phyloP scores from a whole-genome alignment of 1,140 invertebrate genomes.

The Halyomorpha halys region DNA sequence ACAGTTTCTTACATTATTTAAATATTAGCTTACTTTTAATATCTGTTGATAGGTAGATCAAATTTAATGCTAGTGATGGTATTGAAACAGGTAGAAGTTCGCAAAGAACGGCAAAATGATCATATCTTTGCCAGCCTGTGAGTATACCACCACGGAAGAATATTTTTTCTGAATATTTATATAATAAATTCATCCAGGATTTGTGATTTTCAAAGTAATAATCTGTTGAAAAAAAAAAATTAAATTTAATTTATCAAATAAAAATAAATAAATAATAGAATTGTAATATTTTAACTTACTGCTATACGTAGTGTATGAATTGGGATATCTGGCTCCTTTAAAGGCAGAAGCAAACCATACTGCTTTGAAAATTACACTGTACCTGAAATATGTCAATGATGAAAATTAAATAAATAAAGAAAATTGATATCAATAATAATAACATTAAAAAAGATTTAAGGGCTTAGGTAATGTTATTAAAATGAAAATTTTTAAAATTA shows the following conservation, averaged over 20 bases:
- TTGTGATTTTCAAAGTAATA: constrained; percentile 29
- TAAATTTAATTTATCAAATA: no score
- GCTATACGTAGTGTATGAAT: constrained; percentile 40
- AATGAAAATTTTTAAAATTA: no score
- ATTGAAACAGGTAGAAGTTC: constrained; percentile 53
- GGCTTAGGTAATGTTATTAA: background rate
- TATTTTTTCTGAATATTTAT: constrained; percentile 18
- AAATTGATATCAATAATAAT: background rate
- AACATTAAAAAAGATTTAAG: background rate
- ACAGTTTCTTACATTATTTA: constrained; percentile 17
- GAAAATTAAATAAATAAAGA: constrained; percentile 1
- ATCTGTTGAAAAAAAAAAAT: constrained; percentile 31
- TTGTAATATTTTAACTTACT: constrained; percentile 1
- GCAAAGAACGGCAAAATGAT: constrained; percentile 55
- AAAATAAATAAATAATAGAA: constrained; percentile 1
- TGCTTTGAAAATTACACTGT: constrained; percentile 41
- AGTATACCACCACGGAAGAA: constrained; percentile 27
- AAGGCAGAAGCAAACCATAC: constrained; percentile 55
- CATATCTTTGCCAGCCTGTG: constrained; percentile 40
- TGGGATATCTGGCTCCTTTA: constrained; percentile 47
- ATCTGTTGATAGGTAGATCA: constrained; percentile 32
- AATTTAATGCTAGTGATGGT: constrained; percentile 42
- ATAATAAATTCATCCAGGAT: constrained; percentile 28
- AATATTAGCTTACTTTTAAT: constrained; percentile 19
- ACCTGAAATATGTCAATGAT: constrained; percentile 12